Evolutionary conservation across 1,140 invertebrate genomes (phyloP).

Genomic region (Sarcophaga peregrina): DNA sequence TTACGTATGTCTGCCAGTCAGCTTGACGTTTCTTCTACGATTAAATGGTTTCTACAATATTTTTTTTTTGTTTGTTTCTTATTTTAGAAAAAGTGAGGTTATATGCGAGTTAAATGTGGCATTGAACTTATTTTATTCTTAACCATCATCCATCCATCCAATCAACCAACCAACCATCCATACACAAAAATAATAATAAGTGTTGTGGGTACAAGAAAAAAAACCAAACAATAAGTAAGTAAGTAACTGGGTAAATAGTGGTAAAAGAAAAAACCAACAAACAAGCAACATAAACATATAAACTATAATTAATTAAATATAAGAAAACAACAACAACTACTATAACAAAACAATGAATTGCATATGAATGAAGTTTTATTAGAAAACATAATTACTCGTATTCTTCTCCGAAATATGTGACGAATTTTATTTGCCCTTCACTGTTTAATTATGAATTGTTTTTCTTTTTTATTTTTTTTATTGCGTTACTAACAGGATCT

Average conservation of each 20-base stretch:
- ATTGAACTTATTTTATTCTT: constrained; percentile 25
- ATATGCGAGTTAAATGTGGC: background rate
- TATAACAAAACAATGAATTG: background rate
- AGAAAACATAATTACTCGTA: background rate
- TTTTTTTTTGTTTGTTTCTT: background rate
- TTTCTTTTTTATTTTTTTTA: background rate
- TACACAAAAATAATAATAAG: background rate
- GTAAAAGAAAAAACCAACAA: background rate
- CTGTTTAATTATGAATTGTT: background rate
- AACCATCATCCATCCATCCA: background rate
- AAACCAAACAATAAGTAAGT: constrained; percentile 30
- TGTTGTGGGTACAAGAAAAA: background rate
- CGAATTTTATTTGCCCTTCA: background rate
- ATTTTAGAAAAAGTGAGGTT: too few species aligned
- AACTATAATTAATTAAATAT: background rate
- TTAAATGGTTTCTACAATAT: too few species aligned
- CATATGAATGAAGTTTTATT: background rate
- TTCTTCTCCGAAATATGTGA: background rate
- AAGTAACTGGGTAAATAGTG: constrained; percentile 28
- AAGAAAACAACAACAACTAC: background rate
- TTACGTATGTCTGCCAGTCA: background rate
- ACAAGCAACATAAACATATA: background rate
- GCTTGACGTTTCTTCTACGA: too few species aligned
- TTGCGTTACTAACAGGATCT: too few species aligned
- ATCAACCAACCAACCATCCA: background rate